phyloP scores from a whole-genome alignment of 2,797 vertebrate species.

The Parambassis ranga region DNA sequence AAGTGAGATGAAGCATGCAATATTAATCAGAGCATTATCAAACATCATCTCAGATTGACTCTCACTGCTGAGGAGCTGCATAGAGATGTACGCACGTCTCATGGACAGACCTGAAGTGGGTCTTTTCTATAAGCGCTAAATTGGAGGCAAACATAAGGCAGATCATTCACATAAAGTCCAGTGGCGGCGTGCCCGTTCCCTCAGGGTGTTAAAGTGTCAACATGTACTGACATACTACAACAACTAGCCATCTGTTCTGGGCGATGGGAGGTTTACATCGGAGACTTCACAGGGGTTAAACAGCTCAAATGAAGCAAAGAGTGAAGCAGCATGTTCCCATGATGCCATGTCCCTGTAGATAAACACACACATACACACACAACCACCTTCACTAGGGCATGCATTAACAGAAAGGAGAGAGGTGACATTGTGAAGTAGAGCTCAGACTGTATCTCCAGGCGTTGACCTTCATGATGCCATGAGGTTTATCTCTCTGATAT shows the following conservation, averaged over 20 bases:
- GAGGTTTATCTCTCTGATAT: too few relatives aligned
- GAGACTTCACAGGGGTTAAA: background rate
- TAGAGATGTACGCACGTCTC: constrained; percentile 7
- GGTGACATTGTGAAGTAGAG: constrained; percentile 2
- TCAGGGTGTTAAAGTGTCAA: constrained; percentile 1
- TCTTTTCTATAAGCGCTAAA: constrained; percentile 37
- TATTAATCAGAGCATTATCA: constrained; percentile 75
- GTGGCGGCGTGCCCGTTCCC: constrained; percentile 9
- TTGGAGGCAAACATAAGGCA: constrained; percentile 30
- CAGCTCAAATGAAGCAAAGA: constrained; percentile 41
- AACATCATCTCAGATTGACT: constrained; percentile 64
- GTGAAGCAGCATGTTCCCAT: constrained; percentile 7
- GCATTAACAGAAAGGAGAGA: background rate
- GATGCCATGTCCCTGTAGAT: background rate
- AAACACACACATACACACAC: constrained; percentile 3
- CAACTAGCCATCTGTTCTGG: constrained; percentile 27
- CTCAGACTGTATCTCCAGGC: constrained; percentile 1
- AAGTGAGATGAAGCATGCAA: constrained; percentile 69
- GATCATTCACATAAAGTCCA: constrained; percentile 33
- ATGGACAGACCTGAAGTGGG: constrained; percentile 24
- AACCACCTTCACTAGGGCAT: background rate
- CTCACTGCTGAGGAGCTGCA: constrained; percentile 35
- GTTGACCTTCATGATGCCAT: constrained; percentile 17
- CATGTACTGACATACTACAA: background rate
- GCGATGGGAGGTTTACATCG: constrained; percentile 11